Percentiles rank a stretch among this genome's conserved stretches.
phyloP scores from a whole-genome alignment of 2,113 vertebrate species.

The Cebidichthys violaceus region DNA sequence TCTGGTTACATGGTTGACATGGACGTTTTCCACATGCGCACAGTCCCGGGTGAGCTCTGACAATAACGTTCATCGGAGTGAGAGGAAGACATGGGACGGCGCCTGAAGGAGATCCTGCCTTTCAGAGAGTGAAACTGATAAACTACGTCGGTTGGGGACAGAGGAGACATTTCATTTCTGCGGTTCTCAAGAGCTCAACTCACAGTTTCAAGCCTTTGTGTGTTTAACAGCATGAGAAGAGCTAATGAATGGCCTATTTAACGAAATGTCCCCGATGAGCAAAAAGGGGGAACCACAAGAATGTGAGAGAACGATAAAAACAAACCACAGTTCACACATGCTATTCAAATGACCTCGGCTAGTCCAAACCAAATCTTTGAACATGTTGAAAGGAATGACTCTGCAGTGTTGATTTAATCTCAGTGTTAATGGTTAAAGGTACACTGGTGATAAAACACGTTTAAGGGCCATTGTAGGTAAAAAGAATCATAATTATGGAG shows the following conservation, averaged over 20 bases:
- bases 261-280: slow-evolving; percentile 48
- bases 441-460: background rate
- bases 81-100: slow-evolving; percentile 34
- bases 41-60: slow-evolving; percentile 46
- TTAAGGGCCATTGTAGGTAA: too few species aligned
- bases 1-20: slow-evolving; percentile 20
- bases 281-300: slow-evolving; percentile 33
- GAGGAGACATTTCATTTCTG: slow-evolving; percentile 53
- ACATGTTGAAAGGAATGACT: background rate
- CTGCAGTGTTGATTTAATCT: background rate
- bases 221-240: slow-evolving; percentile 54
- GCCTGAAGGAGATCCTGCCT: slow-evolving; percentile 33
- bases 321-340: slow-evolving; percentile 2
- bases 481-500: too few species aligned
- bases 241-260: slow-evolving; percentile 61
- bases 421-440: background rate
- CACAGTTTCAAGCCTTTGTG: slow-evolving; percentile 56
- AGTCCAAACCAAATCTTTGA: background rate
- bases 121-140: slow-evolving; percentile 61
- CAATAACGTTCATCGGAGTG: slow-evolving; percentile 44
- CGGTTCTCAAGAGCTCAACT: slow-evolving; percentile 36
- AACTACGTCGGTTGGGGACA: slow-evolving; percentile 28
- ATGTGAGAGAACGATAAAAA: slow-evolving; percentile 12
- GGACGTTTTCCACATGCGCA: slow-evolving; percentile 33
- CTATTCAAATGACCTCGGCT: slow-evolving; percentile 39